Evolutionary conservation across 35 echinoderm and acorn worm species (phyloP), one percentile per base, ranked within the genome.

Genomic region (Apostichopus japonicus): DNA sequence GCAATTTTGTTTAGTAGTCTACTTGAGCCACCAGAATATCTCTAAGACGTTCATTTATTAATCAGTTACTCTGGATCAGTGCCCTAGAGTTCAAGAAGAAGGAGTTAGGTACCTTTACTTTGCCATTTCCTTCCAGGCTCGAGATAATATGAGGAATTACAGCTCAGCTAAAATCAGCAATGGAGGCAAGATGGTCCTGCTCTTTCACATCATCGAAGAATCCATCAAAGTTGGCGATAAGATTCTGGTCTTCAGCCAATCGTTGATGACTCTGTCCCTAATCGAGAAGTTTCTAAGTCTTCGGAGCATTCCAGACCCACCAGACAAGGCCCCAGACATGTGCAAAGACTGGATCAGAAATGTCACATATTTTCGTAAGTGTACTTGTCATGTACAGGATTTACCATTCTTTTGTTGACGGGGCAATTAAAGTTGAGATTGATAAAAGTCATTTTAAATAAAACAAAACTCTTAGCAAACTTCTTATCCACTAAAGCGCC

Each of bases 61-160:
- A 44, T 44, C 33, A 4, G 33, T 44, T 44, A 44, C 33, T 44
- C 33, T 44, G 33, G 33, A 44, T 3, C 33, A 44, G 33, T 44
- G 33, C 33, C 33, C 33, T 44, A 4, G 33, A 44, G 8, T 82
- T 1, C 24, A 82, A 56, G 1, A 54, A 52, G 27, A 81, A 4
- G 21, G 19, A 73, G 0, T 16, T 16, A 23, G 17, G 3, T 75
- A 23, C 2, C 7, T 75, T 75, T 4, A 24, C 7, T 61, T 21
- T 75, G 71, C 0, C 15, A 8, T 19, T 75, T 19, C n/a, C 71
- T n/a, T 6, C 13, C 72, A 96, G 95, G 97, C 97, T 52, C 63
- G 95, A 71, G 95, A 96, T 23, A 94, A 96, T 21, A 99, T 99
- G 97, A 96, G 94, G 92, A 96, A 99, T 71, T 99, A 99, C 95